A percentile compares a stretch with the other conserved stretches of the same genome.
Conservation (phyloP, 1,140 invertebrate genomes). For the Pseudobourletiella spinata region DNA sequence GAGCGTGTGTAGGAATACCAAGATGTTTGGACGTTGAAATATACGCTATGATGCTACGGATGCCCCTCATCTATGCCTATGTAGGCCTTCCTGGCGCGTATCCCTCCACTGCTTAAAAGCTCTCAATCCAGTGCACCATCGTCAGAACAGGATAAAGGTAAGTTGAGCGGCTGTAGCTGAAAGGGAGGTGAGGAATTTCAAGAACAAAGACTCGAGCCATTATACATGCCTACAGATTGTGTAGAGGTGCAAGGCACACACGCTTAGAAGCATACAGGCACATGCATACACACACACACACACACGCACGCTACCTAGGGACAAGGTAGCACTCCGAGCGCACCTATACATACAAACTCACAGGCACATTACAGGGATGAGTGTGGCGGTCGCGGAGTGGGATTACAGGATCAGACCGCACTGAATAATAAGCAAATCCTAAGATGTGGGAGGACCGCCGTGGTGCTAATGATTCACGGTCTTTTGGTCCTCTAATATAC, state of each 20-base stretch:
- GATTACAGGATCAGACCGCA: constrained; percentile 24
- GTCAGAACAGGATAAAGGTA: no score
- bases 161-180: not conserved
- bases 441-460: constrained; percentile 16
- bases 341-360: not conserved
- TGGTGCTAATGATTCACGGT: constrained; percentile 33
- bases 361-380: not conserved
- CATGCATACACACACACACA: not conserved
- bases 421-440: constrained; percentile 29
- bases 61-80: no score
- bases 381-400: constrained; percentile 18
- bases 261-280: not conserved
- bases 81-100: no score
- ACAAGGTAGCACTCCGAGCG: no score
- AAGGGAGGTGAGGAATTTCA: constrained; percentile 12
- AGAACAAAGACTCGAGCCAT: constrained; percentile 21
- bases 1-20: no score
- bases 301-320: no score
- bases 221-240: not conserved
- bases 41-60: no score
- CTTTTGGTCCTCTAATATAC: not conserved
- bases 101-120: no score
- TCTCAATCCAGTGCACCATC: no score
- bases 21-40: no score
- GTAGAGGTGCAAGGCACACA: not conserved